Percentiles rank a stretch among this genome's conserved stretches.
Conservation (phyloP, 2,797 vertebrate genomes). For the Podarcis siculus region DNA sequence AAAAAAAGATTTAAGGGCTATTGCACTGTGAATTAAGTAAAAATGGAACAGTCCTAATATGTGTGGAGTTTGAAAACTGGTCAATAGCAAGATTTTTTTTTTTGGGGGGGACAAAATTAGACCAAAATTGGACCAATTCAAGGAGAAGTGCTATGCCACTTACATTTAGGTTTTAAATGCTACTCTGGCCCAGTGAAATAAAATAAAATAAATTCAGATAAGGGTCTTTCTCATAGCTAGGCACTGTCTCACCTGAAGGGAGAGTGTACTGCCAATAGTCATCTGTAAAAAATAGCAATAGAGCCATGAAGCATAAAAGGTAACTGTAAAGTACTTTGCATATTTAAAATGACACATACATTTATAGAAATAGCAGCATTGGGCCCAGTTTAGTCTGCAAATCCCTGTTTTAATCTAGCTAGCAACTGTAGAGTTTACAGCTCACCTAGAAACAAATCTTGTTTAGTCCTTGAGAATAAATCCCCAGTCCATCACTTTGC, state of each 20-base stretch:
- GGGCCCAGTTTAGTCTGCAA: neutral
- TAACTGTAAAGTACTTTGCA: conserved; percentile 15
- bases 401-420: neutral
- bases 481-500: neutral
- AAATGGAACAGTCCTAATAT: neutral
- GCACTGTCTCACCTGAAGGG: neutral
- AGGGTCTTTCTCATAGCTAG: neutral
- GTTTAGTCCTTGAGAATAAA: neutral
- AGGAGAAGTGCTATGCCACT: neutral
- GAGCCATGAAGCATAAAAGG: neutral
- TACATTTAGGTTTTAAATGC: neutral
- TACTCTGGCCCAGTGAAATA: neutral
- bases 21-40: neutral
- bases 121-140: neutral
- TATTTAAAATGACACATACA: conserved; percentile 12
- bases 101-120: neutral
- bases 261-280: neutral
- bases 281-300: neutral
- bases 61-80: neutral
- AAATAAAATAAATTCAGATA: neutral
- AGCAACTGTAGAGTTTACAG: neutral
- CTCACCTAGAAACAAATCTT: neutral
- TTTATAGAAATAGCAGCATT: conserved; percentile 19
- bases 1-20: neutral
- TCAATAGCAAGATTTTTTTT: neutral